phyloP scores from a whole-genome alignment of 2,797 vertebrate species.

The Sebastes hubbsi region DNA sequence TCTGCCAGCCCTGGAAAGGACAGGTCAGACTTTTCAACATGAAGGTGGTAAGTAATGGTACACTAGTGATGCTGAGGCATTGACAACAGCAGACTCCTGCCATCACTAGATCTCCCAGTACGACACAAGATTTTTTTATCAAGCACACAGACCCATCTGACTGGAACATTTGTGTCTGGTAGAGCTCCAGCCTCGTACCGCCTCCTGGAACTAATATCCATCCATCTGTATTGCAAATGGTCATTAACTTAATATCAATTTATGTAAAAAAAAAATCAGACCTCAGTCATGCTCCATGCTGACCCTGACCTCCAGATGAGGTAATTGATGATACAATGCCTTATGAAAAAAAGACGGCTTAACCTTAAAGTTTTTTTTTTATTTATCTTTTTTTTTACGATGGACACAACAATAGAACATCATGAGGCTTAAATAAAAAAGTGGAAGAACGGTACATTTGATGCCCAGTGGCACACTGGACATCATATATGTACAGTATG shows the following conservation, averaged over 20 bases:
- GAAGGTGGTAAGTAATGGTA: not conserved
- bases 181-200: not conserved
- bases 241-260: not conserved
- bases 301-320: conserved; percentile 7
- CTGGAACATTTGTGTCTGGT: not conserved
- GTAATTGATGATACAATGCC: not conserved
- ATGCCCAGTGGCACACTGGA: not conserved
- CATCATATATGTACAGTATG: no score
- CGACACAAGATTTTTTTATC: not conserved
- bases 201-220: not conserved
- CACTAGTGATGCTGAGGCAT: not conserved
- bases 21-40: conserved; percentile 1
- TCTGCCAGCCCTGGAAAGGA: conserved; percentile 25
- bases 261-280: not conserved
- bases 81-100: not conserved
- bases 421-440: not conserved
- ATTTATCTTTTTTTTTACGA: not conserved
- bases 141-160: not conserved
- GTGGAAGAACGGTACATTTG: not conserved
- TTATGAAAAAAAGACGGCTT: not conserved
- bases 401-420: not conserved
- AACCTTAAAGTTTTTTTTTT: not conserved
- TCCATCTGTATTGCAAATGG: not conserved
- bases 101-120: not conserved
- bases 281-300: not conserved